Evolutionary conservation across 2,888 invertebrate genomes (phyloP), one percentile per base, ranked within the genome.

Genomic region (Papilio protenor): DNA sequence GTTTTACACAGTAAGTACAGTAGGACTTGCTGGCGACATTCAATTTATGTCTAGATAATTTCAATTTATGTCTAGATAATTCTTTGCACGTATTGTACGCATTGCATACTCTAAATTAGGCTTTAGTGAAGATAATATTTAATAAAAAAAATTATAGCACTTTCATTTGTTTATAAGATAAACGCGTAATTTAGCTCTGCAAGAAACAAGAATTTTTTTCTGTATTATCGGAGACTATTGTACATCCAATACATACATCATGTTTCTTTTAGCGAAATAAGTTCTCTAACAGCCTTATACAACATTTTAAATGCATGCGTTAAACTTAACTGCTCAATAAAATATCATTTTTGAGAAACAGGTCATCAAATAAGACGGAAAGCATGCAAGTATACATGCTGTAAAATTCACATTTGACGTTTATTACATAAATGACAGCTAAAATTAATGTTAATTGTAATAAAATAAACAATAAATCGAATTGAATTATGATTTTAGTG

Each of bases 401-500:
- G n/a, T 55, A 72, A 72, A 55, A 72, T 12, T 33, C 6, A 55
- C 12, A 12, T 55, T 40, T 72, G 55, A 72, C 72, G n/a, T 72
- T 72, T 55, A 72, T 33, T 72, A 55, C 18, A n/a, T 55, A 55
- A 55, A 72, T 10, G 72, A 72, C 72, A 72, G 55, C 45, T 45
- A 45, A 69, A 45, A 69, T 45, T 69, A 21, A 45, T 69, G 66
- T 45, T 12, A 69, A 69, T 69, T 14, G 3, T 21, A 45, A 40
- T 40, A 45, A 69, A n/a, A 69, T 40, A 33, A n/a, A 33, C 16
- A 69, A 45, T 69, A 69, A 45, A 45, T 66, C n/a, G 12, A 66
- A 66, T 40, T 66, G 40, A 66, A 45, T 69, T 45, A 69, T 21
- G 66, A n/a, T 45, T 66, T 40, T 4, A 40, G 6, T 66, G 23